Base-by-base conservation (phyloP, 1,140 invertebrate genomes). In the Caenorhabditis remanei region DNA sequence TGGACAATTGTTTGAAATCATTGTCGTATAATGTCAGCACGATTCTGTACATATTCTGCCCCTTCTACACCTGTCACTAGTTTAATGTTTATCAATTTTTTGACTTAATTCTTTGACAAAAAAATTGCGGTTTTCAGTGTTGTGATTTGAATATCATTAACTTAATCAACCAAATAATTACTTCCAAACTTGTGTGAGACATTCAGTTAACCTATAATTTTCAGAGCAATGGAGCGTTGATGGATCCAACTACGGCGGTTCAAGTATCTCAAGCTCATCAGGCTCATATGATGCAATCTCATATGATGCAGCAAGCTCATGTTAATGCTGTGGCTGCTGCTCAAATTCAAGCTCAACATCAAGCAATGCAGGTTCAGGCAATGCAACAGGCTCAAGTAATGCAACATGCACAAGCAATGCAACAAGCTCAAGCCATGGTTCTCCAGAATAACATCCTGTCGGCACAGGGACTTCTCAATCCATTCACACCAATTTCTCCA, bases 341-440 rank as follows among this genome's bases (percentile, higher is more conserved):
- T 67, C 63, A 67, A 16, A 32, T 13, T 67, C 63, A 67, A 16
- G 32, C 32, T 21, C 71, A 79, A 48, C 32, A 43, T 24, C 71
- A 79, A 19, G 71, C 40, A 5, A 50, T 79, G n/a, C 71, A 79
- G 24, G 71, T 11, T 21, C 71, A 79, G 19, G 65, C 41, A 43
- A 13, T 43, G 16, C 71, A 75, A 40, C 67, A 79, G n/a, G 71
- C 46, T 32, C 55, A 58, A 14, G 65, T 41, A 19, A 71, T 71
- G 43, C 65, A 65, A 53, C 50, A 58, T 19, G 65, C 65, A 32
- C 65, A 71, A 13, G 71, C 71, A 8, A 50, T 79, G 16, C 71
- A 79, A 19, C 43, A 79, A 16, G 71, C 71, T 8, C 46, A 53
- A n/a, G 63, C 63, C 40, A 50, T 79, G 19, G 41, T 24, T 46